phyloP scores from a whole-genome alignment of 2,797 vertebrate species.

The Adelosebastes latens region DNA sequence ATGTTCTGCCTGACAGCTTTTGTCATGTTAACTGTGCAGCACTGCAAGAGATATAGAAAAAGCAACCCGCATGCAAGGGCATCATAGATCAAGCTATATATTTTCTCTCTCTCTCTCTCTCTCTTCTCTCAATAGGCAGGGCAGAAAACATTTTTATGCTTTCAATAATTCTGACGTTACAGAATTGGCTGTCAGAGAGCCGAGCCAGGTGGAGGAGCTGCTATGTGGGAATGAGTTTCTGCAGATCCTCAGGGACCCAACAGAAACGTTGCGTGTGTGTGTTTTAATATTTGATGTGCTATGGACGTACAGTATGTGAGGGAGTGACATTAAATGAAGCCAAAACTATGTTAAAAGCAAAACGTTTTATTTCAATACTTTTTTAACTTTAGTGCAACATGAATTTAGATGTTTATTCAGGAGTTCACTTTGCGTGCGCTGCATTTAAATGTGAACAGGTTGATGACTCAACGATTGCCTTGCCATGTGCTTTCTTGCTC shows the following conservation, averaged over 20 bases:
- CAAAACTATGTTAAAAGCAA: no score
- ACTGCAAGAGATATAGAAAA: not conserved
- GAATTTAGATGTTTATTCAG: not conserved
- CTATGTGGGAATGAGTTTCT: not conserved
- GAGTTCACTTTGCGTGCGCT: not conserved
- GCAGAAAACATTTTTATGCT: not conserved
- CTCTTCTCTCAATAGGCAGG: not conserved
- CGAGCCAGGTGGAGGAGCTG: not conserved
- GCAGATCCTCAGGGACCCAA: not conserved
- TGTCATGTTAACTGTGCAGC: not conserved
- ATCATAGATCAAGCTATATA: not conserved
- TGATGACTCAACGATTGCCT: not conserved
- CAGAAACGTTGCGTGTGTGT: not conserved
- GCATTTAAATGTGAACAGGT: not conserved
- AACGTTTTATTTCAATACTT: no score
- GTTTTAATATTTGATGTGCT: not conserved
- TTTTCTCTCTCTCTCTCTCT: not conserved
- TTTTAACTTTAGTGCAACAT: not conserved
- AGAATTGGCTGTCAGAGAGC: slow-evolving; percentile 2
- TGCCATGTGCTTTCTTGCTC: not conserved
- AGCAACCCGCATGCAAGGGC: not conserved
- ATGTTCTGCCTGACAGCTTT: not conserved
- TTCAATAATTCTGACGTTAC: slow-evolving; percentile 15
- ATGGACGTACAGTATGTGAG: not conserved
- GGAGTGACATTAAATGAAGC: not conserved